Evolutionary conservation across 2,113 vertebrate genomes (phyloP), one percentile per base, ranked within the genome.

Genomic region (Phaetusa simplex): DNA sequence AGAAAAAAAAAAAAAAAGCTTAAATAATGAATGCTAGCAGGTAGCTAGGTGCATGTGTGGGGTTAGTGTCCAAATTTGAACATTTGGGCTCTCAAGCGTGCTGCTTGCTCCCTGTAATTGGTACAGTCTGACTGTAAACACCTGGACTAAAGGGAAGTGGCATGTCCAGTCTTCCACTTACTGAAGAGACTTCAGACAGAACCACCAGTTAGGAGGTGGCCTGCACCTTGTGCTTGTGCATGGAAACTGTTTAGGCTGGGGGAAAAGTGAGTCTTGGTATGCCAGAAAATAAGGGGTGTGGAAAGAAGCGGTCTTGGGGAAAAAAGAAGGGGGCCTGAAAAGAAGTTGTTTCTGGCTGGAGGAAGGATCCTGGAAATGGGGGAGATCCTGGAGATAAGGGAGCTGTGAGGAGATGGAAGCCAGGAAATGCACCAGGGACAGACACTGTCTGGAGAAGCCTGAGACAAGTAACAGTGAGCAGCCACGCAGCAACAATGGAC

Each of bases 311-410:
- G 7, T 58, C 27, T 74, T 66, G 52, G 56, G 56, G 36, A 45
- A 30, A 66, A 64, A 58, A 65, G 36, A 67, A 64, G 14, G 15
- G 9, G 14, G n/a, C 19, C 10, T 0, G 0, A 45, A 64, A 0
- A 2, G 50, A 71, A 55, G 40, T 38, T 38, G 47, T n/a, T 79
- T 17, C 42, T 64, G 21, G 14, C 42, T 67, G 74, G 5, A 62
- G 36, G 16, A 71, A 67, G 56, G 43, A 36, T 43, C 34, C 32
- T 80, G 80, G 21, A 43, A 58, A 49, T 27, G 14, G 9, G 27
- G 29, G 30, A 70, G 14, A 47, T 67, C 18, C 43, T 86, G 36
- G 50, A 85, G 42, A 20, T 53, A 23, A 64, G 49, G 53, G n/a
- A 77, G 14, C 18, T 70, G 19, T 81, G 45, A 61, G 78, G 52